Conservation (phyloP, 2,888 invertebrate genomes). For the Crossocerus cetratus region DNA sequence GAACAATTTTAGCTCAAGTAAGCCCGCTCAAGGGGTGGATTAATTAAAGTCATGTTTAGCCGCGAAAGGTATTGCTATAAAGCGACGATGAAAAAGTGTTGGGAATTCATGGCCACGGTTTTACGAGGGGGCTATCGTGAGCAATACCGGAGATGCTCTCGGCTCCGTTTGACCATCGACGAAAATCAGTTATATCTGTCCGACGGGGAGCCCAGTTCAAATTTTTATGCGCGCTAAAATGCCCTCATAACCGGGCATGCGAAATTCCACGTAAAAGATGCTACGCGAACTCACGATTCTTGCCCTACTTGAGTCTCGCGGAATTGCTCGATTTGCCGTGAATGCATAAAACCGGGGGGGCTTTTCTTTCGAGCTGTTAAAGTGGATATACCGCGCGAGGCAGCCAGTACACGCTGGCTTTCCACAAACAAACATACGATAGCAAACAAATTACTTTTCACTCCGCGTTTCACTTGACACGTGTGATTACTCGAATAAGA, state of each 20-base stretch:
- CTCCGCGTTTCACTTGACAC: too few relatives aligned
- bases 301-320: slow-evolving; percentile 29
- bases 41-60: not conserved
- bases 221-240: slow-evolving; percentile 30
- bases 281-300: slow-evolving; percentile 52
- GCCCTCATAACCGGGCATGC: slow-evolving; percentile 43
- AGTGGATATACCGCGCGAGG: too few relatives aligned
- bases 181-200: not conserved
- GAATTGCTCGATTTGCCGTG: slow-evolving; percentile 11
- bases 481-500: too few relatives aligned
- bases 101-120: not conserved
- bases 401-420: too few relatives aligned
- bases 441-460: too few relatives aligned
- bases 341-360: not conserved
- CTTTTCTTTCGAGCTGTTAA: too few relatives aligned
- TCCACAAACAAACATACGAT: too few relatives aligned
- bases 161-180: not conserved
- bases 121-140: not conserved
- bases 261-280: slow-evolving; percentile 54
- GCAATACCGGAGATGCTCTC: not conserved
- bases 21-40: too few relatives aligned
- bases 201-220: not conserved
- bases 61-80: not conserved
- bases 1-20: too few relatives aligned
- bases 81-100: not conserved